Conservation (phyloP, 92 coral and sea anemone genomes). For the Anthopleura xanthogrammica region DNA sequence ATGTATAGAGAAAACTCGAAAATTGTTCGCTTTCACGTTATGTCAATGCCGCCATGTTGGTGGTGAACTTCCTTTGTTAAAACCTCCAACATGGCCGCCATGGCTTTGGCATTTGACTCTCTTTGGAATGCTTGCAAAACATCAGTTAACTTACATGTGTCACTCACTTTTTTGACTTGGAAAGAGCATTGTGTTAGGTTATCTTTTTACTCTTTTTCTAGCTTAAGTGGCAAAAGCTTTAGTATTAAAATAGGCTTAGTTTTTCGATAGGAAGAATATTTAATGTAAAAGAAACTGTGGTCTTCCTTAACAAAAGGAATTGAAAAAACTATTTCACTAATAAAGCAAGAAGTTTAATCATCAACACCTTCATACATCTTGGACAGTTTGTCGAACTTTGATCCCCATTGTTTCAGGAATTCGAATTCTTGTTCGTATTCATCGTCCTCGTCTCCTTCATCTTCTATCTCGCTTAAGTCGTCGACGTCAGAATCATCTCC, state of each 20-base stretch:
- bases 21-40: too few relatives aligned
- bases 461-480: slow-evolving; percentile 92
- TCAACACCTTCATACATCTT: slow-evolving; percentile 58
- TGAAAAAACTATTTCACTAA: not conserved
- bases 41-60: too few relatives aligned
- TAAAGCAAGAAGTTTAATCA: slow-evolving; percentile 14
- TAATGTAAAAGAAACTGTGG: not conserved
- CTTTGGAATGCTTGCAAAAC: too few relatives aligned
- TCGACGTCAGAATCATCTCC: slow-evolving; percentile 95
- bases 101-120: too few relatives aligned
- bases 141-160: too few relatives aligned
- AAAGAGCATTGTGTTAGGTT: not conserved
- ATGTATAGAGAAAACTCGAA: too few relatives aligned
- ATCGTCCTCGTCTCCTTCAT: slow-evolving; percentile 74
- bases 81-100: not conserved
- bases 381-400: slow-evolving; percentile 81
- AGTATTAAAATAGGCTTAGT: not conserved
- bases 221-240: not conserved
- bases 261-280: not conserved
- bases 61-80: not conserved
- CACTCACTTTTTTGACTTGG: not conserved
- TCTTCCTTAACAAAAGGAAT: not conserved
- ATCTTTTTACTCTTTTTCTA: not conserved
- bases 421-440: slow-evolving; percentile 92
- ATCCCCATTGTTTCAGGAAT: slow-evolving; percentile 93